Percentiles rank a stretch among this genome's conserved stretches.
phyloP scores from a whole-genome alignment of 2,113 vertebrate genomes.

The Puntigrus tetrazona region DNA sequence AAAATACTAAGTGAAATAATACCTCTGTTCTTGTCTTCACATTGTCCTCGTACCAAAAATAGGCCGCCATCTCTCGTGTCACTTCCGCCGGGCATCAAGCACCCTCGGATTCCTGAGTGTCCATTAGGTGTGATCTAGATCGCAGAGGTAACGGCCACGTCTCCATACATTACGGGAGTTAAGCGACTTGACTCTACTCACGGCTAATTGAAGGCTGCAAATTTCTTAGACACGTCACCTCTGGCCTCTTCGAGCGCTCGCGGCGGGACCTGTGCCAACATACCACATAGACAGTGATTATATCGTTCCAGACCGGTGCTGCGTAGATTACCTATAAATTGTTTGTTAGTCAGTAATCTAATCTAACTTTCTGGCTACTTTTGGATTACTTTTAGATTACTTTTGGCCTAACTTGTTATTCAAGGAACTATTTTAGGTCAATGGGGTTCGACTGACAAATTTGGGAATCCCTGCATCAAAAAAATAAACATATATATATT shows the following conservation, averaged over 20 bases:
- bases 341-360: no score
- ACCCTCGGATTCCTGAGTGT: not conserved
- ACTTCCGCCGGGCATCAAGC: not conserved
- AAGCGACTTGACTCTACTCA: conserved; percentile 10
- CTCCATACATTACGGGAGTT: conserved; percentile 16
- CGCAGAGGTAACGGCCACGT: conserved; percentile 13
- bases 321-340: not conserved
- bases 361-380: no score
- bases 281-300: not conserved
- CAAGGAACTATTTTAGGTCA: no score
- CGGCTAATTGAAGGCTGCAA: not conserved
- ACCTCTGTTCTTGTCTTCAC: not conserved
- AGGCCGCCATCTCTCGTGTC: not conserved
- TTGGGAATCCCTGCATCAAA: no score
- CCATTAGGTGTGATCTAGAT: conserved; percentile 24
- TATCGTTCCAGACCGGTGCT: not conserved
- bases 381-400: no score
- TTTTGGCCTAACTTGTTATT: no score
- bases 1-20: no score
- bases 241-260: not conserved
- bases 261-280: not conserved
- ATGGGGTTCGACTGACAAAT: no score
- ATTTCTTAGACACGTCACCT: not conserved
- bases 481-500: no score
- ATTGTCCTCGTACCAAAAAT: not conserved